Evolutionary conservation across 2,113 vertebrate genomes (phyloP).

Genomic region (Bolborhynchus lineola): DNA sequence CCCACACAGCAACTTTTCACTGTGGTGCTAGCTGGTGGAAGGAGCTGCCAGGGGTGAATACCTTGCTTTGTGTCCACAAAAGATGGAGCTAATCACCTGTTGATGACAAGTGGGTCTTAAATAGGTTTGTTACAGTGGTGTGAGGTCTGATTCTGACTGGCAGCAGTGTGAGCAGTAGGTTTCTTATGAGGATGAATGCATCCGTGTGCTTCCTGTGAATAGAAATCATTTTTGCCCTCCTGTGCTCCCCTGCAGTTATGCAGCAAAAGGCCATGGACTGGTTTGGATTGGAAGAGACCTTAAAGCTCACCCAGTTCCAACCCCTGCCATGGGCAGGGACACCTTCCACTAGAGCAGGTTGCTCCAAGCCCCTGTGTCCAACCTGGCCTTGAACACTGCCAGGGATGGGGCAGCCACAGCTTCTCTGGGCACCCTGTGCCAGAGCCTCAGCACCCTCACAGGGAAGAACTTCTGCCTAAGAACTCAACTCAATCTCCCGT

Average conservation of each 20-base stretch:
- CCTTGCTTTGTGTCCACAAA: not conserved
- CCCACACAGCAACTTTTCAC: constrained; percentile 28
- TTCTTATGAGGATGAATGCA: not conserved
- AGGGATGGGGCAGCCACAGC: not conserved
- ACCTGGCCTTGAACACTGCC: no score
- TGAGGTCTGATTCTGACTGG: not conserved
- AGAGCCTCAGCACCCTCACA: no score
- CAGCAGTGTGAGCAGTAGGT: fast-evolving
- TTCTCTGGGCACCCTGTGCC: not conserved
- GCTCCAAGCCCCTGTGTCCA: not conserved
- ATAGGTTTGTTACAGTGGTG: not conserved
- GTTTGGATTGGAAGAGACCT: not conserved
- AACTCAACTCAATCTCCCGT: no score
- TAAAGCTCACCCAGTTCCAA: not conserved
- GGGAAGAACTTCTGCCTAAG: no score
- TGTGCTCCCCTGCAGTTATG: not conserved
- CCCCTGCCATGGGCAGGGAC: no score
- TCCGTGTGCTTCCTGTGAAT: not conserved
- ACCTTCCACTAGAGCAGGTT: no score
- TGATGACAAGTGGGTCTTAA: not conserved
- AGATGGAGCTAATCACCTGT: not conserved
- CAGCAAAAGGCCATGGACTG: not conserved
- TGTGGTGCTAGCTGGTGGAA: not conserved
- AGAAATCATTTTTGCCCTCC: not conserved
- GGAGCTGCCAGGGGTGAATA: not conserved